Evolutionary conservation across 2,888 invertebrate species (phyloP).

Genomic region (Pseudeuparius sepicola): DNA sequence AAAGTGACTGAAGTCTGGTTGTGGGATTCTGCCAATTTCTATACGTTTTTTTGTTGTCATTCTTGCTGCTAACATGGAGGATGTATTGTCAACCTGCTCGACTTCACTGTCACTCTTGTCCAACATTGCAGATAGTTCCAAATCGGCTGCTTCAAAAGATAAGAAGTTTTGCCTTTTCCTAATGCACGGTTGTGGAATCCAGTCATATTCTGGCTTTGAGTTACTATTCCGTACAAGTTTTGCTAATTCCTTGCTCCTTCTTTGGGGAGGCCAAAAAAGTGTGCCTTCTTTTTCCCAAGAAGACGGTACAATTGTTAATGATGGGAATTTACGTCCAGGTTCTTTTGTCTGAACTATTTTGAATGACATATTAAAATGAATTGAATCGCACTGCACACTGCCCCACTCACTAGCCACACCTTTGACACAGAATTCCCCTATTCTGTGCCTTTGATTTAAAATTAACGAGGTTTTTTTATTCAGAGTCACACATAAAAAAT

Average conservation of each 20-base stretch:
- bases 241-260: slow-evolving; percentile 1
- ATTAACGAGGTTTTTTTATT: too few relatives aligned
- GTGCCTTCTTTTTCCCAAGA: slow-evolving; percentile 7
- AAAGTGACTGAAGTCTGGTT: too few relatives aligned
- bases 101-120: slow-evolving; percentile 5
- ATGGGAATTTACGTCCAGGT: slow-evolving; percentile 1
- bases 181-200: too few relatives aligned
- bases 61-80: too few relatives aligned
- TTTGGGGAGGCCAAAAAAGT: slow-evolving; percentile 4
- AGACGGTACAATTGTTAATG: slow-evolving; percentile 3
- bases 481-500: too few relatives aligned
- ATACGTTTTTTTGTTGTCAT: too few relatives aligned
- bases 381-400: too few relatives aligned
- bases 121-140: slow-evolving; percentile 6
- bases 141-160: slow-evolving; percentile 6
- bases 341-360: slow-evolving; percentile 5
- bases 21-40: slow-evolving; percentile 8
- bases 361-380: slow-evolving; percentile 5
- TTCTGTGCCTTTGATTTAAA: too few relatives aligned
- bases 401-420: too few relatives aligned
- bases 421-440: too few relatives aligned
- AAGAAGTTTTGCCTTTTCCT: slow-evolving; percentile 5
- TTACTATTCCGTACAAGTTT: slow-evolving; percentile 1
- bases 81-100: neutral
- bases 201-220: slow-evolving; percentile 5